These are phyloP conservation scores for Acromyrmex charruanus DNA, from an alignment of 1,140 invertebrate species.

Conservation along the genomic window DNA sequence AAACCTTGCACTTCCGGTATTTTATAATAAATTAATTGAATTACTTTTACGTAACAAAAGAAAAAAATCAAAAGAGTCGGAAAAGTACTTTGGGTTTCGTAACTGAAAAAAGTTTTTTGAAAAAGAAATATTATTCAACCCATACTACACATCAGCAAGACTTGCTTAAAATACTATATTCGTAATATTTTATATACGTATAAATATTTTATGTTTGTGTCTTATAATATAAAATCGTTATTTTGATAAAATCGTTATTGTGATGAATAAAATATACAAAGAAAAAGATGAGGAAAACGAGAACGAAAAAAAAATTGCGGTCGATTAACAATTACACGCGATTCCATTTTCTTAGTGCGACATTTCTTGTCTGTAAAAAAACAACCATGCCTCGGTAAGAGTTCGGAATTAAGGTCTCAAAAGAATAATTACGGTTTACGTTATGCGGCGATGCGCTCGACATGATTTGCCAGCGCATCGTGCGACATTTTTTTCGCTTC, in stretches of 20 bases:
- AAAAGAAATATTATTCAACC: not conserved
- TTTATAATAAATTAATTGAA: constrained; percentile 12
- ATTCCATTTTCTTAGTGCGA: not conserved
- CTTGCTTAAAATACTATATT: no score
- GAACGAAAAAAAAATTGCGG: not conserved
- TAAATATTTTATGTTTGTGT: not conserved
- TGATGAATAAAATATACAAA: not conserved
- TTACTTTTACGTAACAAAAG: not conserved
- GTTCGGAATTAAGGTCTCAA: not conserved
- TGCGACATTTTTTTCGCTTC: constrained; percentile 29
- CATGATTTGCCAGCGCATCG: not conserved
- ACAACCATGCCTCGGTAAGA: constrained; percentile 3
- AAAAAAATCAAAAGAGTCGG: not conserved
- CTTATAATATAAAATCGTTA: not conserved
- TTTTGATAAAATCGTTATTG: no score
- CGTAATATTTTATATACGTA: not conserved
- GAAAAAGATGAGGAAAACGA: not conserved
- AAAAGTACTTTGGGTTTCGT: not conserved
- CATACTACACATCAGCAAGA: not conserved
- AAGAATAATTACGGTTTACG: not conserved
- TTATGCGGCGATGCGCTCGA: not conserved
- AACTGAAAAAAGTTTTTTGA: not conserved
- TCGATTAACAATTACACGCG: not conserved
- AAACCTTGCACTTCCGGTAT: not conserved
- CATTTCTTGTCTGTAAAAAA: not conserved